Evolutionary conservation across 2,797 vertebrate genomes (phyloP), one percentile per base, ranked within the genome.

Genomic region (Pangasius krempfi): DNA sequence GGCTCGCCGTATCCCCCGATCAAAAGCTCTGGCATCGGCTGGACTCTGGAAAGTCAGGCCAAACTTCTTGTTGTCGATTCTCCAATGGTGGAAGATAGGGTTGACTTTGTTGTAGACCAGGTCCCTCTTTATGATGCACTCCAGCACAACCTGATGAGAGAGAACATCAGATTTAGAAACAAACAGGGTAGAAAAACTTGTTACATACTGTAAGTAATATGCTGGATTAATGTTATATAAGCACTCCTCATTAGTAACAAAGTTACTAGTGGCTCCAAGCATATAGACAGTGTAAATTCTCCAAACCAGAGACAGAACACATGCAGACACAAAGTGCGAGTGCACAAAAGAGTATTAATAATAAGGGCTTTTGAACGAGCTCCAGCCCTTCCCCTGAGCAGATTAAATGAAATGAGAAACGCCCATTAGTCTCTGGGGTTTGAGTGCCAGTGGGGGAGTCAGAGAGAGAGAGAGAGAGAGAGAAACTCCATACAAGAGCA

Each of bases 71-170:
- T 99, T 97, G 92, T 98, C 97, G 93, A 99, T 98, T 95, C 97
- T 98, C 98, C 98, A 99, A 95, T 99, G 98, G 95, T 99, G 98
- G 96, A 99, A 99, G 92, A 98, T 99, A 95, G 98, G 98, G 91
- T 95, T 99, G 95, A 99, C 98, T 94, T 99, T 99, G 96, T 99
- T 99, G 94, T 99, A 99, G 93, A 99, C 94, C 44, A 99, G 95
- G 92, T 98, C 97, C 94, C 97, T 98, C 95, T 98, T 98, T 93
- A 99, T 96, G 87, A 96, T 96, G 94, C 98, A 99, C 94, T 99
- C 98, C 97, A 99, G 97, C 94, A 99, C 97, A 95, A 99, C 97
- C 98, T 99, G 94, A 78, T 4, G 40, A 13, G 5, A 84, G 58
- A 85, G 2, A 56, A 58, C 14, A 37, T 64, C 81, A n/a, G 60